Evolutionary conservation across 2,797 vertebrate species (phyloP).

Genomic region (Prionace glauca): DNA sequence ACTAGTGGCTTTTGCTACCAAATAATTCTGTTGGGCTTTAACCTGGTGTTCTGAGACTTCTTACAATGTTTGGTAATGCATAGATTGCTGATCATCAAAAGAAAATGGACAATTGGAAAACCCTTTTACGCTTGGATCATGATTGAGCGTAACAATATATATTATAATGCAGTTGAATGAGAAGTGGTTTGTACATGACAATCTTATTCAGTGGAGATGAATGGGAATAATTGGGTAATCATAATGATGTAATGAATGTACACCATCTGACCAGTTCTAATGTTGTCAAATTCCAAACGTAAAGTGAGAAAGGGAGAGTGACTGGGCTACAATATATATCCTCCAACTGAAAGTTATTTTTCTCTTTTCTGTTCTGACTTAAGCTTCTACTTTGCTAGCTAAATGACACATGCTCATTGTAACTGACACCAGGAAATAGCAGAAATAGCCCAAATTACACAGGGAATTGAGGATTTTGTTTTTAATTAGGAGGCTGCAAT

Average conservation of each 20-base stretch:
- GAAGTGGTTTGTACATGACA: background rate
- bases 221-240: background rate
- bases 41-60: no score
- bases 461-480: background rate
- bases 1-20: no score
- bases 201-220: background rate
- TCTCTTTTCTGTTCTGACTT: background rate
- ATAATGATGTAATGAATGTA: background rate
- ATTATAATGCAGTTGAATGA: background rate
- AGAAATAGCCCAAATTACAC: conserved; percentile 11
- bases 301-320: background rate
- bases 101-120: background rate
- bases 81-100: background rate
- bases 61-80: background rate
- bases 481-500: background rate
- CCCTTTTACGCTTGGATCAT: background rate
- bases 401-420: background rate
- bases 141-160: background rate
- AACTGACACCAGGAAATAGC: background rate
- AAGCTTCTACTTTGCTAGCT: background rate
- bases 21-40: no score
- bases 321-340: background rate
- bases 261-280: background rate
- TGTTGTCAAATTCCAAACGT: background rate
- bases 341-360: background rate